Evolutionary conservation across 1,140 invertebrate genomes (phyloP), one percentile per base, ranked within the genome.

Genomic region (Dendroctonus ponderosae): DNA sequence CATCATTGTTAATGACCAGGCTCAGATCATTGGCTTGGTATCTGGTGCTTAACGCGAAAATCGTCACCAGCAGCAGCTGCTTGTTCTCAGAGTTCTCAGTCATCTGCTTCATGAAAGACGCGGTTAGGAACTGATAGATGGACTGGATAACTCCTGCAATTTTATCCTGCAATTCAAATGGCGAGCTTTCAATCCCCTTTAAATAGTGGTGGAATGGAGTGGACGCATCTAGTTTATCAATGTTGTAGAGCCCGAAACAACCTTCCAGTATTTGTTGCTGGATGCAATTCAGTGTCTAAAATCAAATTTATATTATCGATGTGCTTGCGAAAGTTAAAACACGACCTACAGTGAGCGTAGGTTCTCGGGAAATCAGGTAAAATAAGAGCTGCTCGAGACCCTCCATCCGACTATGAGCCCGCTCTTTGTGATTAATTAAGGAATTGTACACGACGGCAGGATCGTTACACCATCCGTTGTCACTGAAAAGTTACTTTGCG

Each of bases 221-320:
- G 48, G 70, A 74, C 57, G 72, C 62, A 59, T 76, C 73, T 49
- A 78, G 74, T 64, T 58, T 61, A 62, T 78, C 75, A 7, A 81
- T 72, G 54, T 79, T 77, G 54, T 80, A 80, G 26, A 87, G 77
- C 15, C 83, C 83, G 75, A 87, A 88, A 75, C 83, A 86, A 9
- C 85, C 85, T 59, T 82, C 80, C 39, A 88, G 73, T 3, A 87
- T 75, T 74, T 86, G 84, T 42, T 86, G 80, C 68, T 86, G 82
- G 9, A 85, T 82, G 58, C 73, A 71, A 49, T 75, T 76, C n/a
- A 72, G 65, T 7, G 75, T 43, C 62, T 65, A 8, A 48, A 39
- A 58, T 4, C 48, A 15, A 26, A 63, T 11, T 53, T 42, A 12
- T 11, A 46, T 4, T 46, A 1, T 11, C 8, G 8, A 46, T 46